Evolutionary conservation across 92 coral and sea anemone genomes (phyloP).

Genomic region (Palythoa heliodiscus): DNA sequence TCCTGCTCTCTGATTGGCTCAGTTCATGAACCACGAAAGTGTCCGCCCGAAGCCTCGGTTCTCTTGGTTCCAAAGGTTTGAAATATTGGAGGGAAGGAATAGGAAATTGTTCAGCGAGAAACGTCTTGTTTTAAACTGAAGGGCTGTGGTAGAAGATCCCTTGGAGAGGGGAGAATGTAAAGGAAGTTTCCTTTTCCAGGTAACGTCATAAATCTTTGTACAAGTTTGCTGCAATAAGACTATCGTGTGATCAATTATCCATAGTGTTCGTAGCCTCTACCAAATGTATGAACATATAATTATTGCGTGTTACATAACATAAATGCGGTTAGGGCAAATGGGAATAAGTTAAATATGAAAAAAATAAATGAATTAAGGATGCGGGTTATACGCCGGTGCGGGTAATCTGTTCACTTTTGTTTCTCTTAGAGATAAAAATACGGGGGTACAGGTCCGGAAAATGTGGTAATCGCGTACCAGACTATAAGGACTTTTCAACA

Average conservation of each 20-base stretch:
- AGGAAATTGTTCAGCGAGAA: background rate
- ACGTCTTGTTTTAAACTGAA: background rate
- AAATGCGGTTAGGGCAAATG: too few relatives aligned
- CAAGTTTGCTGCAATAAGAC: background rate
- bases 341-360: too few relatives aligned
- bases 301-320: too few relatives aligned
- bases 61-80: background rate
- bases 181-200: background rate
- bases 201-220: background rate
- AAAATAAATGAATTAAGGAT: too few relatives aligned
- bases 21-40: slow-evolving; percentile 14
- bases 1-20: slow-evolving; percentile 72
- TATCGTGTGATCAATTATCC: background rate
- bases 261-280: background rate
- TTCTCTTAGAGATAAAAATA: too few relatives aligned
- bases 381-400: too few relatives aligned
- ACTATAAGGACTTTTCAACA: too few relatives aligned
- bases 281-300: too few relatives aligned
- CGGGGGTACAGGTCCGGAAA: too few relatives aligned
- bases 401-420: too few relatives aligned
- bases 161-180: slow-evolving; percentile 6
- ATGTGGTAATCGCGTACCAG: too few relatives aligned
- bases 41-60: slow-evolving; percentile 35
- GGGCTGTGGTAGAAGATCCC: background rate
- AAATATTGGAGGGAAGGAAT: slow-evolving; percentile 24